Evolutionary conservation across 2,797 vertebrate genomes (phyloP).

Genomic region (Margarornis squamiger): DNA sequence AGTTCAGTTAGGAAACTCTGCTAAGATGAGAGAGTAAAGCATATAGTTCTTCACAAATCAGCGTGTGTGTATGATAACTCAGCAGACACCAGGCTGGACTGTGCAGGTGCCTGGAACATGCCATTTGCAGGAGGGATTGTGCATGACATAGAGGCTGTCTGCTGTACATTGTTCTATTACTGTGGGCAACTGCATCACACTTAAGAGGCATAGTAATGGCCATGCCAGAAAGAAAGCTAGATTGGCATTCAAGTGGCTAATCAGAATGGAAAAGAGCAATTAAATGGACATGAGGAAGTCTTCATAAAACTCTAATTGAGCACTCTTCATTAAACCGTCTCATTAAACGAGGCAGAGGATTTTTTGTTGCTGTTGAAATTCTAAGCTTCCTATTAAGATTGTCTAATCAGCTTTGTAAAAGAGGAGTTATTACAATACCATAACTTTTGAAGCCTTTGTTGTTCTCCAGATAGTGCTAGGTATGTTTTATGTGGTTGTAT

Average conservation of each 20-base stretch:
- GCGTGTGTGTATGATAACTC: rapidly evolving
- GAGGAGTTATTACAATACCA: conserved; percentile 42
- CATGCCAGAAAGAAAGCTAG: background rate
- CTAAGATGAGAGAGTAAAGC: background rate
- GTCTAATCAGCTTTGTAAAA: conserved; percentile 66
- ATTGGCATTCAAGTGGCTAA: conserved; percentile 69
- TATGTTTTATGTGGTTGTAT: background rate
- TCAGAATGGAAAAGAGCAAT: conserved; percentile 67
- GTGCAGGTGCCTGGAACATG: rapidly evolving
- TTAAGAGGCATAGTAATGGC: background rate
- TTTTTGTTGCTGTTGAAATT: conserved; percentile 57
- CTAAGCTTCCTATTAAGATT: conserved; percentile 61
- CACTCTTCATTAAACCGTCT: conserved; percentile 38
- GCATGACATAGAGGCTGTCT: rapidly evolving
- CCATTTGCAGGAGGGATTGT: rapidly evolving
- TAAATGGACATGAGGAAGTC: conserved; percentile 57
- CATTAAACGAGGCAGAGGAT: conserved; percentile 63
- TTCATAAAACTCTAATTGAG: conserved; percentile 63
- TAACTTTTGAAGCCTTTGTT: conserved; percentile 28
- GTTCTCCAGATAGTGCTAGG: background rate
- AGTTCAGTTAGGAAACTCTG: background rate
- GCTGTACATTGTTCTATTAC: rapidly evolving
- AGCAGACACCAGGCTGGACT: background rate
- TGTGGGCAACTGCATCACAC: background rate
- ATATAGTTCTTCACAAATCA: background rate